Evolutionary conservation across 2,113 vertebrate species (phyloP), one percentile per base, ranked within the genome.

Genomic region (Salminus brasiliensis): DNA sequence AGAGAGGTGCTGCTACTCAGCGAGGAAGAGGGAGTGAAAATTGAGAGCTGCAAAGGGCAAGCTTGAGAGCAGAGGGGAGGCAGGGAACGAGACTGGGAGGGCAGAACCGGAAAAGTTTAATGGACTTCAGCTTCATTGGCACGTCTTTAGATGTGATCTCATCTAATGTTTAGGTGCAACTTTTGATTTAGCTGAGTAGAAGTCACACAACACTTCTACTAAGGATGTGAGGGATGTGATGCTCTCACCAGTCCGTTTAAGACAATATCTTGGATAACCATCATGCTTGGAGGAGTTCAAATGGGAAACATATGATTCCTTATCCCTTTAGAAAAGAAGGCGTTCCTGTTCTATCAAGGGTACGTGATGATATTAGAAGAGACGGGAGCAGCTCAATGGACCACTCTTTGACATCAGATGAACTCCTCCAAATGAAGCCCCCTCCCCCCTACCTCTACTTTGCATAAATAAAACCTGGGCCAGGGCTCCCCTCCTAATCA

Each of bases 11-110:
- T 82, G 45, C 52, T 69, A 29, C 43, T 70, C 43, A 41, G 55
- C 41, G 23, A 75, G 30, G 41, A 63, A 47, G 62, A 66, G 57
- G 21, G 57, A 77, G 82, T 73, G 79, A 79, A 78, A 80, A 83
- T 78, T 78, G 72, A 80, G 75, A 78, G 60, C 29, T 9, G 70
- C 29, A 21, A 18, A 16, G 39, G 39, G 23, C 52, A 55, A 55
- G 23, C 15, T 79, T 30, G 66, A 63, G 63, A 68, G 70, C 81
- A 65, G 71, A 43, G 70, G 65, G 72, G 29, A 74, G 41, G 13
- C 18, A 32, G 32, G 32, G 71, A 74, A 65, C 34, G 29, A 30
- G 15, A 57, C 3, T 16, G 34, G 29, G 45, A n/a, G 2, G 34
- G 47, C 0, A 10, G 29, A n/a, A n/a, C 55, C 25, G 32, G 25